Base-by-base conservation (phyloP, 1,140 invertebrate genomes). In the Mizuhopecten yessoensis region DNA sequence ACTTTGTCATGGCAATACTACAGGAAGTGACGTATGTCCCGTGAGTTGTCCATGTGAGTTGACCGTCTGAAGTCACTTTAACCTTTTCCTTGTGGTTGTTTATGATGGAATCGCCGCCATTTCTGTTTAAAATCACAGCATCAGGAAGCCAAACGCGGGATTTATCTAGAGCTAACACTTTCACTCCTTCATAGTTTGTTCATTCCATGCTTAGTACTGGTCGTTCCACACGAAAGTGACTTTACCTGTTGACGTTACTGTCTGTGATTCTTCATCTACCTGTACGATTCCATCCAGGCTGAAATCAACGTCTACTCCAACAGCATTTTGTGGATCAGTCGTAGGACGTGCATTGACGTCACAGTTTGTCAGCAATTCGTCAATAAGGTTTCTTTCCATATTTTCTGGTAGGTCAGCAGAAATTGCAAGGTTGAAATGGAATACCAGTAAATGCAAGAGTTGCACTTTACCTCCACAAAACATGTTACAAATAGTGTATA, bases 171-270 rank as follows among this genome's bases (percentile, higher is more conserved):
- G 5, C 9, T 75, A 75, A n/a, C 57, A 17, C 29, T n/a, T 75
- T 75, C 9, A 75, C 57, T 75, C 57, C 57, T 29, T n/a, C n/a
- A 75, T 75, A 75, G n/a, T n/a, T 29, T n/a, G 57, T 75, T 75
- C 57, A n/a, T 75, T 75, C 57, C 57, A 75, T 29, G 57, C n/a
- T n/a, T 29, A 29, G n/a, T 75, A 75, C 23, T 75, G 23, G n/a
- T 75, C 57, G 9, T 29, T 75, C 57, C 57, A 75, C 23, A 75
- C 57, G 23, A 75, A n/a, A 7, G 23, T 75, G 57, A 75, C 57
- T 75, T 75, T 75, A n/a, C 57, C 57, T 75, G 57, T 29, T 3
- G 57, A 75, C 11, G 15, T n/a, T 75, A 75, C 11, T 1, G 57
- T 75, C 23, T 75, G 57, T n/a, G 57, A 75, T 75, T 75, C 23